Base-by-base conservation (phyloP, 2,797 vertebrate genomes). In the Muscicapa comitata region DNA sequence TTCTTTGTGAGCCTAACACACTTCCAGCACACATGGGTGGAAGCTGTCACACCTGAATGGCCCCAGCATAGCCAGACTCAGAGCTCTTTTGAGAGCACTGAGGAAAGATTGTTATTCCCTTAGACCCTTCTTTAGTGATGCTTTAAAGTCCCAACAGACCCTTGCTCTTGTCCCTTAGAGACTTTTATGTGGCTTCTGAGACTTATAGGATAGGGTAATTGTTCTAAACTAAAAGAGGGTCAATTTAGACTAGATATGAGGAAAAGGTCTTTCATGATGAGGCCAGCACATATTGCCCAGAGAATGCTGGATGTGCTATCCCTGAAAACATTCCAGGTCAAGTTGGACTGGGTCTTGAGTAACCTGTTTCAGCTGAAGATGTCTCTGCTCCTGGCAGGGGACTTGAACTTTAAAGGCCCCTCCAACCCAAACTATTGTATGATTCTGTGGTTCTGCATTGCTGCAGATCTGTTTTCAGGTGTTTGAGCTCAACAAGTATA, bases 111-210 rank as follows among this genome's bases (percentile, higher is more conserved):
- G 8, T 18, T 42, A 35, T 8, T 54, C 21, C 17, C 9, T 51
- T 29, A 24, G 37, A 29, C 8, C 58, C 17, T 29, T 71, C 59
- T 70, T 26, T 5, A 35, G 6, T 12, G 25, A 51, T 1, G 2
- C 21, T 42, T 6, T 37, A 14, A 29, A 24, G 37, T 20, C 31
- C 37, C 1, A 0, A 3, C 0, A 71, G 20, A 40, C 17, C 17
- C 78, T 59, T 45, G 8, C 3, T 42, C 10, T 24, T 24, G 7
- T 4, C 13, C 7, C 6, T 45, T 37, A 26, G 74, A 51, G 21
- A 31, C 16, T 38, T 53, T 45, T 10, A 18, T 1, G 1, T 37
- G 18, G 38, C 31, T 76, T 63, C 48, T 33, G 50, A 45, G 28
- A 28, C 15, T 21, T 38, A 3, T 5, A 61, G 33, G 23, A 19